A percentile compares a stretch with the other conserved stretches of the same genome.
These are phyloP conservation scores for Pasiphila rectangulata DNA, from an alignment of 2,888 invertebrate species.

Conservation along the genomic window DNA sequence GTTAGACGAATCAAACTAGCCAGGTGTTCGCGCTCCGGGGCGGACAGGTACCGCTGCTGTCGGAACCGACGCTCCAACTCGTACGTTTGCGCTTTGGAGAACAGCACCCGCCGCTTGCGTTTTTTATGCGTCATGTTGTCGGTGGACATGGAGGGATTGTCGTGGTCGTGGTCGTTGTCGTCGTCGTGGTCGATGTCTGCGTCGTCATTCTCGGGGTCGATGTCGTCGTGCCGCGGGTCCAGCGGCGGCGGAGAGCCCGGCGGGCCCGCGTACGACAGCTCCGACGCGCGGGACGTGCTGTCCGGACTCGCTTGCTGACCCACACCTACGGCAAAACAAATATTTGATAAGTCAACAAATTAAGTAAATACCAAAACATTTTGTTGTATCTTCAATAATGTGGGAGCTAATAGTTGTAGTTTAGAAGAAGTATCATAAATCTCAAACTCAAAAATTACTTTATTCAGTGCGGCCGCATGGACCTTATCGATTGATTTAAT, in stretches of 20 bases:
- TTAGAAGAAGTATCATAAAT: background rate
- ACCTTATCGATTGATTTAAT: too few relatives aligned
- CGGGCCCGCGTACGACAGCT: constrained; percentile 81
- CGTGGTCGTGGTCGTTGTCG: constrained; percentile 78
- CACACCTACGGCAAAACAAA: constrained; percentile 61
- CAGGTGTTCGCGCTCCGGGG: constrained; percentile 97
- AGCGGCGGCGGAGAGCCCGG: constrained; percentile 63
- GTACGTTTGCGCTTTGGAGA: constrained; percentile 98
- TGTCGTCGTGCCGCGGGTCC: constrained; percentile 59
- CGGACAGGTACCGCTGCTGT: constrained; percentile 97
- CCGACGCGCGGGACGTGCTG: constrained; percentile 92
- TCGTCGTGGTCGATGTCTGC: constrained; percentile 82
- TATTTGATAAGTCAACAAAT: constrained; percentile 5
- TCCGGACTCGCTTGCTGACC: constrained; percentile 91
- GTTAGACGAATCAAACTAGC: constrained; percentile 97
- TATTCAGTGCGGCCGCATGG: too few relatives aligned
- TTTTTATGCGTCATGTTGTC: constrained; percentile 87
- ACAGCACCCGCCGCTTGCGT: constrained; percentile 96
- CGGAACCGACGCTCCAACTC: constrained; percentile 96
- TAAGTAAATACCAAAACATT: background rate
- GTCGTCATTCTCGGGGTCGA: constrained; percentile 70
- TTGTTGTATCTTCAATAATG: too few relatives aligned
- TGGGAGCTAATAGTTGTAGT: too few relatives aligned
- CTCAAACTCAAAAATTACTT: too few relatives aligned
- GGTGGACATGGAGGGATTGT: constrained; percentile 56